These are phyloP conservation scores for Chaetodon auriga DNA, from an alignment of 2,113 vertebrate genomes.

Conservation along the genomic window DNA sequence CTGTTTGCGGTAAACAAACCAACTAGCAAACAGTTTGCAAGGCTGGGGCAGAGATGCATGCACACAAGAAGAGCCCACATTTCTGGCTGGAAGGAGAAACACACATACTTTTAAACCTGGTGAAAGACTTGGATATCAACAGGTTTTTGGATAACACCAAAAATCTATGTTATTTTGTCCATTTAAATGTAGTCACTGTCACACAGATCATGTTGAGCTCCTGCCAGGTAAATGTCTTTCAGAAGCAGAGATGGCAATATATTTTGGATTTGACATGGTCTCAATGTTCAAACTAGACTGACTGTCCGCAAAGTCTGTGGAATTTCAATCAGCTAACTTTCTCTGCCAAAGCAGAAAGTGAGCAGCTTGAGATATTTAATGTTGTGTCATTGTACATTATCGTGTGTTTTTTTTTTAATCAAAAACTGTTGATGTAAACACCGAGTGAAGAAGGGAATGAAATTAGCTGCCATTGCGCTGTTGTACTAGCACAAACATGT, in stretches of 20 bases:
- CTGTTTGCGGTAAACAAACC: too few species aligned
- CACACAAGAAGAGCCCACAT: too few species aligned
- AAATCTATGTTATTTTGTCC: too few species aligned
- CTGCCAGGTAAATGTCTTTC: background rate
- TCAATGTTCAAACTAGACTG: background rate
- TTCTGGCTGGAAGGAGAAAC: too few species aligned
- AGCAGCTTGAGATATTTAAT: background rate
- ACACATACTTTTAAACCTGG: too few species aligned
- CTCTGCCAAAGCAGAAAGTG: background rate
- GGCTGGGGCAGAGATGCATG: too few species aligned
- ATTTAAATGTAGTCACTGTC: background rate
- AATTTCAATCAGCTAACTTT: conserved; percentile 7
- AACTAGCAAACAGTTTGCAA: too few species aligned
- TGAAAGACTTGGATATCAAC: too few species aligned
- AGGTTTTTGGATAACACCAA: too few species aligned
- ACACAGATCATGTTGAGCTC: background rate
- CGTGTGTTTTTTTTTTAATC: background rate
- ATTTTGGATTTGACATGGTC: conserved; percentile 15
- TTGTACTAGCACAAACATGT: background rate
- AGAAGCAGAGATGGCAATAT: conserved; percentile 4
- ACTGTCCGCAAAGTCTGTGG: conserved; percentile 10
- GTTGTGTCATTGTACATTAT: background rate
- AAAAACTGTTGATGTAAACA: background rate
- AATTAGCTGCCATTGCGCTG: background rate
- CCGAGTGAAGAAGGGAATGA: background rate